A percentile compares a stretch with the other conserved stretches of the same genome.
Evolutionary conservation across 2,113 vertebrate genomes (phyloP).

Genomic region (Hucho hucho): DNA sequence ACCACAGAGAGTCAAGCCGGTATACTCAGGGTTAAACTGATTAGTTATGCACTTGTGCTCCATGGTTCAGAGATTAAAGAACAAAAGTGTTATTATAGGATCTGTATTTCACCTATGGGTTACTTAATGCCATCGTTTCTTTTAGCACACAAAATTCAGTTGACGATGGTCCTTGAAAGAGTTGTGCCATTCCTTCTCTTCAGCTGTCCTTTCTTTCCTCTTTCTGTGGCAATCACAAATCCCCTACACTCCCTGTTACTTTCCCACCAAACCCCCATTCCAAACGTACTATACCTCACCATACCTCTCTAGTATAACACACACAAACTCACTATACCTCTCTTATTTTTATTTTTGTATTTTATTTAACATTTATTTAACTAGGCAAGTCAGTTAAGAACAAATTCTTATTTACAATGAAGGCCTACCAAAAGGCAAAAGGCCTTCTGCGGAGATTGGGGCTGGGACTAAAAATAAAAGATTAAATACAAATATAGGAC

Average conservation of each 20-base stretch:
- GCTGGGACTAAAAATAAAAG: too few species aligned
- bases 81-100: conserved; percentile 76
- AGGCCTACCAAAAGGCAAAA: too few species aligned
- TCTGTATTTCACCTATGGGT: conserved; percentile 64
- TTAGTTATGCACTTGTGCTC: conserved; percentile 75
- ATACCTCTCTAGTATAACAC: conserved; percentile 64
- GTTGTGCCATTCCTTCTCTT: conserved; percentile 61
- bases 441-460: too few species aligned
- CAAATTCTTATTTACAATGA: too few species aligned
- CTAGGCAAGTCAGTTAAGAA: too few species aligned
- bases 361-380: too few species aligned
- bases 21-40: conserved; percentile 74
- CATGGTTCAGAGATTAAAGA: conserved; percentile 72
- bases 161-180: conserved; percentile 58
- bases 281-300: conserved; percentile 54
- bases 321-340: conserved; percentile 55
- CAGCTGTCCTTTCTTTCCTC: conserved; percentile 16
- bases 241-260: conserved; percentile 63
- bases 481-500: too few species aligned
- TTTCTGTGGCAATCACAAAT: conserved; percentile 45
- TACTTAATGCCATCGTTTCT: conserved; percentile 62
- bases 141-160: conserved; percentile 62
- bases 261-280: neutral
- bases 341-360: too few species aligned
- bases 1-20: conserved; percentile 59